phyloP scores from a whole-genome alignment of 2,888 invertebrate genomes.

The Orthonevra nobilis region DNA sequence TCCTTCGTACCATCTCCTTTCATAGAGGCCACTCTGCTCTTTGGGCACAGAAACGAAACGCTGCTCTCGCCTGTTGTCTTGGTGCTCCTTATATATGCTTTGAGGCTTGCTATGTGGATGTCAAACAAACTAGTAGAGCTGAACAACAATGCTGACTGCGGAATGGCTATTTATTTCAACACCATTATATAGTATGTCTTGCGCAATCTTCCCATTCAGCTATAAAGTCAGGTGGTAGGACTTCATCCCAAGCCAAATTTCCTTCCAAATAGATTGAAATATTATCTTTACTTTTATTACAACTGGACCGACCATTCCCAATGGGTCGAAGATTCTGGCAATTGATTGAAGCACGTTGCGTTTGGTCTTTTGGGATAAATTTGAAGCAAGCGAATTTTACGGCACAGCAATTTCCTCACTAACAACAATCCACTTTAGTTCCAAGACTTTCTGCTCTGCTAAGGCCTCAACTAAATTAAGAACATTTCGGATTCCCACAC shows the following conservation, averaged over 20 bases:
- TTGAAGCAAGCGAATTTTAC: neutral
- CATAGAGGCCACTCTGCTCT: too few species aligned
- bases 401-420: slow-evolving; percentile 2
- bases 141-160: too few species aligned
- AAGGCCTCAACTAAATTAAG: neutral
- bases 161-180: neutral
- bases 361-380: neutral
- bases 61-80: too few species aligned
- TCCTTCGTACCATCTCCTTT: too few species aligned
- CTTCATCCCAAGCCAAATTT: too few species aligned
- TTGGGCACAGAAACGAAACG: too few species aligned
- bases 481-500: neutral
- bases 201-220: too few species aligned
- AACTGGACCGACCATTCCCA: slow-evolving; percentile 1
- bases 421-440: neutral
- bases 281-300: slow-evolving; percentile 11
- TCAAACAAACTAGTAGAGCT: too few species aligned
- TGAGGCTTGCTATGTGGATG: too few species aligned
- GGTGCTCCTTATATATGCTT: too few species aligned
- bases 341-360: neutral
- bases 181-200: neutral
- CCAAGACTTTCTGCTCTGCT: neutral
- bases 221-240: too few species aligned
- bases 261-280: neutral
- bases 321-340: slow-evolving; percentile 1